A percentile compares a stretch with the other conserved stretches of the same genome.
These are phyloP conservation scores for Dasypolia templi DNA, from an alignment of 2,888 invertebrate species.

Conservation along the genomic window DNA sequence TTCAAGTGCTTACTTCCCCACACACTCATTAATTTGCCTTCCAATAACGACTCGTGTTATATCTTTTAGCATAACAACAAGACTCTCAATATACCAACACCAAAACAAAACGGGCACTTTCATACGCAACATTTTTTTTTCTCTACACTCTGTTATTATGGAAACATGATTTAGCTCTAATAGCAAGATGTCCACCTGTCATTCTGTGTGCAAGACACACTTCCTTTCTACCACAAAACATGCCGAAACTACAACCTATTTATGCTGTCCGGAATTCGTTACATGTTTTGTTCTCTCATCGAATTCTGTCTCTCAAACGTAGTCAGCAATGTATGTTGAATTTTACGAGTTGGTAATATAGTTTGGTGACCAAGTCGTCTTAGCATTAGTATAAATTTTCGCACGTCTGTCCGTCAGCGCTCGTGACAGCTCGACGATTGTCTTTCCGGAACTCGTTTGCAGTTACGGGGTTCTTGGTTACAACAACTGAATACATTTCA, in stretches of 20 bases:
- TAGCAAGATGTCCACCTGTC: conserved; percentile 77
- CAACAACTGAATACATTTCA: conserved; percentile 48
- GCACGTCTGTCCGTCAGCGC: conserved; percentile 71
- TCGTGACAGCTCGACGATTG: conserved; percentile 71
- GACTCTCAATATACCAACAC: conserved; percentile 2
- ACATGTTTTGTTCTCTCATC: not conserved
- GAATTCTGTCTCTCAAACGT: rapidly evolving
- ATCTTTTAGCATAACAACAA: conserved; percentile 21
- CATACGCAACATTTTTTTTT: conserved; percentile 35
- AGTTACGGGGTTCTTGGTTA: conserved; percentile 62
- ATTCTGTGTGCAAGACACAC: conserved; percentile 65
- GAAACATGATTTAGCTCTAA: conserved; percentile 73
- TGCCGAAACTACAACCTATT: not conserved
- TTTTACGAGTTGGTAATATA: not conserved
- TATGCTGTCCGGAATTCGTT: not conserved
- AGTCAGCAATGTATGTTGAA: conserved; percentile 19
- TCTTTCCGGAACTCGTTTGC: conserved; percentile 74
- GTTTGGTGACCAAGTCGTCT: conserved; percentile 4
- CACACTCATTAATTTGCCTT: not conserved
- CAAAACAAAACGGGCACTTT: conserved; percentile 37
- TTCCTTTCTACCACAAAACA: conserved; percentile 50
- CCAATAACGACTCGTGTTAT: too few species aligned
- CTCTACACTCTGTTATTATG: conserved; percentile 59
- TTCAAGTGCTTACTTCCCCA: not conserved
- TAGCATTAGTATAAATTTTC: conserved; percentile 77